Evolutionary conservation across 1,140 invertebrate species (phyloP), one percentile per base, ranked within the genome.

Genomic region (Aphaenogaster ashmeadi): DNA sequence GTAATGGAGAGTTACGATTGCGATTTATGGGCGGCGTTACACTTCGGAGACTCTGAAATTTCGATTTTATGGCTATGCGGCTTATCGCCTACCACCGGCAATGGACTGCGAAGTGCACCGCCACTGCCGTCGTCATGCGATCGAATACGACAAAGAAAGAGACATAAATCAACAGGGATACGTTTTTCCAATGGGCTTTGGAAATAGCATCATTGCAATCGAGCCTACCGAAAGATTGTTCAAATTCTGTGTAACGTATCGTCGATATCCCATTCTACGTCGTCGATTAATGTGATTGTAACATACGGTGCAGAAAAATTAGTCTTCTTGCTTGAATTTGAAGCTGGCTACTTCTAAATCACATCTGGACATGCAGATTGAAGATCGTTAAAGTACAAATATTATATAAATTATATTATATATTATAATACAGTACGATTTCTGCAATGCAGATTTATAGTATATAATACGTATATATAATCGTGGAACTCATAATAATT

Each of bases 1-100:
- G 89, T 91, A 91, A 91, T 91, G 90, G 90, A 89, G 90, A 91
- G 89, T 91, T 91, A 91, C 88, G 90, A 91, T 89, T 89, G 88
- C 79, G 85, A 91, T 91, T 91, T 91, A 91, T 91, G 90, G 83
- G 67, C 80, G 84, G 74, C 90, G 90, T 91, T 90, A 91, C 88
- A 90, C 89, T 88, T 91, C 79, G 56, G 69, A 89, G 90, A 80
- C 80, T 87, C 86, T 62, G 89, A 92, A 93, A 93, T 92, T 93
- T 93, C 79, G 91, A 89, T 91, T 93, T 92, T 91, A 91, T 90
- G 89, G 72, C 64, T 80, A 71, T 62, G 54, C 89, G 88, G 91
- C 90, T 93, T 93, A 93, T 93, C 91, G 85, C 83, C 83, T 83
- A 86, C 87, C 58, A 64, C 80, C 69, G 87, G 86, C 86, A 88